A percentile compares a stretch with the other conserved stretches of the same genome.
These are phyloP conservation scores for Hucho hucho DNA, from an alignment of 2,113 vertebrate species.

Conservation along the genomic window DNA sequence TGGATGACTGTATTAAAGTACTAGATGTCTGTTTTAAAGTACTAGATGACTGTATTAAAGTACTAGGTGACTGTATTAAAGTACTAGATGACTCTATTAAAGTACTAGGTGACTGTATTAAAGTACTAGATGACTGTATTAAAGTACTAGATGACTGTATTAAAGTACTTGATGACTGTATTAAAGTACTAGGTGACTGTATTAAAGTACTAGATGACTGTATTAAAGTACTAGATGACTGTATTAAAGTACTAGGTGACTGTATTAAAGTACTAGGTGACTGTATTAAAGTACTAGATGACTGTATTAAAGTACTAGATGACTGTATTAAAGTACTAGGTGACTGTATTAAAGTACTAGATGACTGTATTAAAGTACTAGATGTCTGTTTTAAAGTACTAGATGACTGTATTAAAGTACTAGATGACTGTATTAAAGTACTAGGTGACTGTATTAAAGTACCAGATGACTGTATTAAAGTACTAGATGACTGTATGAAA, in stretches of 20 bases:
- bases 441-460: conserved; percentile 14
- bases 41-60: conserved; percentile 5
- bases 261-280: conserved; percentile 13
- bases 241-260: neutral
- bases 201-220: conserved; percentile 8
- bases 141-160: conserved; percentile 12
- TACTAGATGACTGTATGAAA: conserved; percentile 11
- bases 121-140: conserved; percentile 4
- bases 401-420: conserved; percentile 11
- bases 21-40: conserved; percentile 7
- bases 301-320: conserved; percentile 9
- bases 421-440: conserved; percentile 15
- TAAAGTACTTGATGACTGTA: conserved; percentile 4
- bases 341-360: conserved; percentile 11
- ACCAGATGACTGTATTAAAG: conserved; percentile 12
- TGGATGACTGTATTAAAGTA: conserved; percentile 12
- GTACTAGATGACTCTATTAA: conserved; percentile 6
- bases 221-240: conserved; percentile 2
- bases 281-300: conserved; percentile 12
- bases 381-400: conserved; percentile 13
- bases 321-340: neutral
- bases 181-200: neutral
- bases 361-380: conserved; percentile 14
- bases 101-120: conserved; percentile 5
- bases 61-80: conserved; percentile 6